These are phyloP conservation scores for Leucosticte australis DNA, from an alignment of 2,113 vertebrate genomes.

Conservation along the genomic window DNA sequence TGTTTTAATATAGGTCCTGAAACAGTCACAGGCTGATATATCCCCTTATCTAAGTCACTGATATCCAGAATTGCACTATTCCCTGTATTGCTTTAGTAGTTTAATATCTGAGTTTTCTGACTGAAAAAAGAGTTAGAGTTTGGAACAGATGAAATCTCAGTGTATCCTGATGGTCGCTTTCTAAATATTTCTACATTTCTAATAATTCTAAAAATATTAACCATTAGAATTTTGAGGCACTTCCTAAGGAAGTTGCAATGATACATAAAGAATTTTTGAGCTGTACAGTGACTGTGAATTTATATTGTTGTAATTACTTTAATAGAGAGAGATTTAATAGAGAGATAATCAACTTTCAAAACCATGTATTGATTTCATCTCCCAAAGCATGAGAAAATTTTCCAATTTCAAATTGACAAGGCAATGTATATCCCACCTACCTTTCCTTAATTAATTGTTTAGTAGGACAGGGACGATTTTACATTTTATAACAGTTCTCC, in stretches of 20 bases:
- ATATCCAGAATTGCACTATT: background rate
- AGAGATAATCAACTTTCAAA: background rate
- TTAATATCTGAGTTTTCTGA: background rate
- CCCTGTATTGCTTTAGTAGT: background rate
- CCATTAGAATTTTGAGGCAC: background rate
- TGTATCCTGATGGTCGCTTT: background rate
- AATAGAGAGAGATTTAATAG: background rate
- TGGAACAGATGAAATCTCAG: background rate
- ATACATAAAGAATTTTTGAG: background rate
- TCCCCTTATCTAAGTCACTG: background rate
- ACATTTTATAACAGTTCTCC: background rate
- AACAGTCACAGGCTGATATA: background rate
- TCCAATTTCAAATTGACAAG: background rate
- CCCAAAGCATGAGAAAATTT: background rate
- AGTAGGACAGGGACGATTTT: background rate
- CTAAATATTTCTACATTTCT: background rate
- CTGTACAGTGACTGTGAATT: fast-evolving
- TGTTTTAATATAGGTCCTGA: background rate
- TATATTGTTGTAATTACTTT: background rate
- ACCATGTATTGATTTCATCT: fast-evolving
- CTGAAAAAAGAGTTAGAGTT: background rate
- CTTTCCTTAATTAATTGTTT: background rate
- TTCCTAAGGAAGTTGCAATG: background rate
- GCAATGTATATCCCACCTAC: background rate
- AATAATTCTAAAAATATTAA: background rate